Evolutionary conservation across 2,797 vertebrate species (phyloP), one percentile per base, ranked within the genome.

Genomic region (Molossus alvarezi): DNA sequence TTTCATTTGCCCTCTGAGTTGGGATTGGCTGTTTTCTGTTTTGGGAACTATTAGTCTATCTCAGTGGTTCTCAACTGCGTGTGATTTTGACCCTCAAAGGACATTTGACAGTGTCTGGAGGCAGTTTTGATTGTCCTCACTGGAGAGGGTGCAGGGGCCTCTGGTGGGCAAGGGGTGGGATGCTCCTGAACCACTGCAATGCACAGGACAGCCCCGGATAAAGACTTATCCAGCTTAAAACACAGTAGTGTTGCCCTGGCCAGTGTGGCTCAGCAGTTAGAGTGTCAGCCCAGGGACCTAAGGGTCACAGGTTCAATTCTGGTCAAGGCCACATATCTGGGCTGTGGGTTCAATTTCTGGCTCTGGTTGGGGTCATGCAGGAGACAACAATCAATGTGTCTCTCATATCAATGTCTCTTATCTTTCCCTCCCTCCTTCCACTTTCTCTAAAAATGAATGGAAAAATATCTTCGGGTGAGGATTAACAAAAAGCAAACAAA

Each of bases 181-280:
- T 55, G 67, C 69, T 67, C 51, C 72, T 85, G 58, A 84, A 81
- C 21, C 51, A 48, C 71, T 60, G 0, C 5, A 33, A 3, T 14
- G 5, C 18, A 7, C 15, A 71, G 37, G 62, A 81, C 13, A 67
- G 37, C n/a, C 21, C 17, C 65, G 53, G 13, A 4, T 33, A 87
- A 80, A 90, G 84, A 76, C 71, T 87, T 71, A n/a, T 65, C 79
- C 41, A 51, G 25, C 58, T 75, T 48, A 13, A 87, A 94, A 67
- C 62, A 41, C 83, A 91, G 0, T 41, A 41, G 51, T 82, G 45
- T 71, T 45, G 41, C 41, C 41, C 41, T 45, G 41, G 41, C 41
- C 41, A 6, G 41, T 45, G 4, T 45, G 41, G 41, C 41, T 45
- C 41, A 45, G 41, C 41, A 45, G 41, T 45, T 45, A 45, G 41